These are phyloP conservation scores for Lasiurus borealis DNA, from an alignment of 2,113 vertebrate species.

Conservation along the genomic window DNA sequence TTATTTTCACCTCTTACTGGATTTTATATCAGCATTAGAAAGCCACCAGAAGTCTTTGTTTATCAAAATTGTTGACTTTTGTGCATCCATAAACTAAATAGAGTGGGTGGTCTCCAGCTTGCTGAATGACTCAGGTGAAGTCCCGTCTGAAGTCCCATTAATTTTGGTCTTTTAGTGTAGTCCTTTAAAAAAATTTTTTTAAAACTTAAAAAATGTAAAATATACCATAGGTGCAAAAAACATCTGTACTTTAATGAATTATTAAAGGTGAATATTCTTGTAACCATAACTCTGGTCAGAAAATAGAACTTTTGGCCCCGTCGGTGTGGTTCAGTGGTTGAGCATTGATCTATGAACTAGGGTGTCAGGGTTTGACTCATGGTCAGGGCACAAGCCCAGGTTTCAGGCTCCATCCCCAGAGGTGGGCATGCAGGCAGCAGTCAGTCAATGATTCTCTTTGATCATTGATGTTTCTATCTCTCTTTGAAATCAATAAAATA, in stretches of 20 bases:
- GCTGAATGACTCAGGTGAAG: neutral
- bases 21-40: conserved; percentile 6
- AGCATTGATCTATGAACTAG: no score
- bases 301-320: no score
- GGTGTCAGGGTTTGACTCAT: no score
- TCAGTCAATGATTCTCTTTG: no score
- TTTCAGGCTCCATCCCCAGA: no score
- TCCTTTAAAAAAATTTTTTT: neutral
- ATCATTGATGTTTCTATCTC: no score
- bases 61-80: neutral
- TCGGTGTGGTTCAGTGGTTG: no score
- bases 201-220: neutral
- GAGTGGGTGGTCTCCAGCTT: neutral
- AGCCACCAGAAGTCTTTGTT: neutral
- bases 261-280: neutral
- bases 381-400: no score
- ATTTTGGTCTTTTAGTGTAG: neutral
- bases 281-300: neutral
- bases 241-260: neutral
- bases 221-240: neutral
- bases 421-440: no score
- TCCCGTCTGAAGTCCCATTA: neutral
- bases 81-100: neutral
- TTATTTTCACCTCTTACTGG: neutral
- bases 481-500: no score